phyloP scores from a whole-genome alignment of 2,113 vertebrate genomes.

The Hippocampus zosterae region DNA sequence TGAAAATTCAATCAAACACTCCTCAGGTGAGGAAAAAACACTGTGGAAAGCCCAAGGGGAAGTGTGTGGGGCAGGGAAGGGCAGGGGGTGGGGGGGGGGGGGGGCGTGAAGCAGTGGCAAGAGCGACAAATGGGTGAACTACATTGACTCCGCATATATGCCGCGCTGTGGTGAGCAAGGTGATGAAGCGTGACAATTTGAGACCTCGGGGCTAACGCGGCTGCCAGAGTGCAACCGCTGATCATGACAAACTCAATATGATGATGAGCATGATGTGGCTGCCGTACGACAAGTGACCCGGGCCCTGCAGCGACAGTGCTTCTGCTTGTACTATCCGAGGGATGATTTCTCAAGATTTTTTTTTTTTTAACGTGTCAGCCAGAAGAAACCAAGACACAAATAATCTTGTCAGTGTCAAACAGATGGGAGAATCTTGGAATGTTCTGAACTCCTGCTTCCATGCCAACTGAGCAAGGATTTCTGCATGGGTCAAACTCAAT shows the following conservation, averaged over 20 bases:
- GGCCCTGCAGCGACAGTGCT: not conserved
- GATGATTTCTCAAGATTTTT: not conserved
- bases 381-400: not conserved
- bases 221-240: not conserved
- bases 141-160: constrained; percentile 29
- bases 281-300: not conserved
- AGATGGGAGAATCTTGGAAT: not conserved
- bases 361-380: not conserved
- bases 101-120: constrained; percentile 23
- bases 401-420: not conserved
- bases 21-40: constrained; percentile 57
- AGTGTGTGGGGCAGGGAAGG: too few relatives aligned
- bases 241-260: constrained; percentile 8
- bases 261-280: constrained; percentile 8
- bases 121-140: constrained; percentile 38
- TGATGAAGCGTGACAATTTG: not conserved
- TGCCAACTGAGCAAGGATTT: not conserved
- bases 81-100: not conserved
- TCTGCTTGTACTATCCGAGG: not conserved
- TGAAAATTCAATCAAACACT: constrained; percentile 72
- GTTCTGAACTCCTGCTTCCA: constrained; percentile 2
- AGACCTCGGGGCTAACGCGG: not conserved
- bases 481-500: not conserved
- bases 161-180: constrained; percentile 9
- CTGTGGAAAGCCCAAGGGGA: constrained; percentile 8